A percentile compares a stretch with the other conserved stretches of the same genome.
phyloP scores from a whole-genome alignment of 2,888 invertebrate species.

The Heterodera filipjevi region DNA sequence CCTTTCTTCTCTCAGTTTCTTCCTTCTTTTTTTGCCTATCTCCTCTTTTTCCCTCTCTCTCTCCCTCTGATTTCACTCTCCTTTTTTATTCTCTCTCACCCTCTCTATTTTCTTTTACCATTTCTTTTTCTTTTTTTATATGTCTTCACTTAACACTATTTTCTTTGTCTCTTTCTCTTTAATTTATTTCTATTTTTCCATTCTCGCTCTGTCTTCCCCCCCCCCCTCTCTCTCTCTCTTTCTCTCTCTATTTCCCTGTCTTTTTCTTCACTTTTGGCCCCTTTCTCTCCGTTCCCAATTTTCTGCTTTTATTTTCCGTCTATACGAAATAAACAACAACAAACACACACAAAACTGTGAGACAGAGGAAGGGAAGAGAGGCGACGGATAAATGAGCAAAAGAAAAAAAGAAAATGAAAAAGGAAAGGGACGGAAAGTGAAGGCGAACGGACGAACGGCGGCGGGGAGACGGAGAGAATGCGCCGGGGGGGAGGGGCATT shows the following conservation, averaged over 20 bases:
- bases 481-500: not conserved
- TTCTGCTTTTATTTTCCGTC: not conserved
- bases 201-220: not conserved
- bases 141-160: too few species aligned
- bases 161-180: too few species aligned
- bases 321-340: conserved; percentile 5
- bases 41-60: too few species aligned
- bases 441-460: not conserved
- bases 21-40: not conserved
- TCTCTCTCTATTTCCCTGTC: not conserved
- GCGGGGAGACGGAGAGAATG: not conserved
- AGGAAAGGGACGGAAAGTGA: too few species aligned
- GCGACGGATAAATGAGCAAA: not conserved
- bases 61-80: not conserved
- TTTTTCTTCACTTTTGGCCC: not conserved
- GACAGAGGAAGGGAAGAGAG: not conserved
- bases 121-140: not conserved
- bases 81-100: not conserved
- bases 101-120: not conserved
- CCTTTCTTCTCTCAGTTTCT: too few species aligned
- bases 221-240: not conserved
- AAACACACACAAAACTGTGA: conserved; percentile 1
- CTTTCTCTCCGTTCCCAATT: not conserved
- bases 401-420: not conserved
- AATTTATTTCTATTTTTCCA: too few species aligned